These are phyloP conservation scores for Tokudaia muenninki DNA, from an alignment of 2,797 vertebrate species.

Conservation along the genomic window DNA sequence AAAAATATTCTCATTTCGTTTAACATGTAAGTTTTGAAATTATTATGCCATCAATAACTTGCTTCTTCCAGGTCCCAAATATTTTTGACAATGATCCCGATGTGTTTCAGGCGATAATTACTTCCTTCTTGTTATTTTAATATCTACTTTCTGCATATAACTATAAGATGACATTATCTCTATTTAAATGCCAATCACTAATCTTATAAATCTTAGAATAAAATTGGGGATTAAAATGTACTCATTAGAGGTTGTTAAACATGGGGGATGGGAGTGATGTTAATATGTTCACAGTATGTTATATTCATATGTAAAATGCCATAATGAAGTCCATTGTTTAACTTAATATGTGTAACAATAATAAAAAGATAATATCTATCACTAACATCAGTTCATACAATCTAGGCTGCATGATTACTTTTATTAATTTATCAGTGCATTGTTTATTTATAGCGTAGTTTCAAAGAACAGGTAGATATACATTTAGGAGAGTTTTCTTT, in stretches of 20 bases:
- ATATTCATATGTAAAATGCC: not conserved
- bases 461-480: not conserved
- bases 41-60: not conserved
- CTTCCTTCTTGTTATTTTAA: conserved; percentile 54
- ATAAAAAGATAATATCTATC: not conserved
- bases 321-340: not conserved
- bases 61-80: not conserved
- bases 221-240: conserved; percentile 7
- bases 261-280: not conserved
- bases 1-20: conserved; percentile 13
- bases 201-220: conserved; percentile 57
- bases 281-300: not conserved
- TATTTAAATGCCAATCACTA: conserved; percentile 40
- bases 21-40: not conserved
- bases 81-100: conserved; percentile 12
- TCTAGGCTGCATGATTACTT: conserved; percentile 4
- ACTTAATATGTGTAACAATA: not conserved
- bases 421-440: not conserved
- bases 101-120: not conserved
- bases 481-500: not conserved
- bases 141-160: conserved; percentile 40
- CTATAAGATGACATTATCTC: conserved; percentile 6
- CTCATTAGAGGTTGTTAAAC: not conserved
- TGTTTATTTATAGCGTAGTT: conserved; percentile 41
- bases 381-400: not conserved